Conservation (phyloP, 2,113 vertebrate genomes). For the Salvelinus namaycush region DNA sequence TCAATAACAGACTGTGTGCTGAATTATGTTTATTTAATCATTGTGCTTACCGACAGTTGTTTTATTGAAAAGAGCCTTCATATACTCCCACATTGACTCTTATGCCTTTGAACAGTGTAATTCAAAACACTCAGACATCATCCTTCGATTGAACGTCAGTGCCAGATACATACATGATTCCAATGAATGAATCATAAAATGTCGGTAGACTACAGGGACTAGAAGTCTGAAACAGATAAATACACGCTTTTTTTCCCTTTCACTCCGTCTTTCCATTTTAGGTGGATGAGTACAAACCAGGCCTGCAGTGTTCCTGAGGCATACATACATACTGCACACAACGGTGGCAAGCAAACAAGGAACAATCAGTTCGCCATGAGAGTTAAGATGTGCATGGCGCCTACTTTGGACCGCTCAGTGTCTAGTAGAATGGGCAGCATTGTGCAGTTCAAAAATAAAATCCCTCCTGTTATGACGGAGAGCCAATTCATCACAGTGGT, state of each 20-base stretch:
- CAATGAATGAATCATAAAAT: constrained; percentile 1
- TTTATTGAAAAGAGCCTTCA: neutral
- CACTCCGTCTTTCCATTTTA: neutral
- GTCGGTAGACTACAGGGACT: neutral
- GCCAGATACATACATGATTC: neutral
- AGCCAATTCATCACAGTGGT: neutral
- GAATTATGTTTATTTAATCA: constrained; percentile 8
- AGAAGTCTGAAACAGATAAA: neutral
- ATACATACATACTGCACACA: neutral
- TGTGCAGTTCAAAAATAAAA: neutral
- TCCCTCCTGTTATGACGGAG: neutral
- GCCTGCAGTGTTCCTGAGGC: neutral
- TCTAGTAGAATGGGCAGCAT: neutral
- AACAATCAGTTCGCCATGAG: neutral
- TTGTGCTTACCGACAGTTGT: neutral
- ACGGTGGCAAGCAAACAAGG: neutral
- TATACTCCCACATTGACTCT: neutral
- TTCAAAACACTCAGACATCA: neutral
- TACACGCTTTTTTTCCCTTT: neutral
- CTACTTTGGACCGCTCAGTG: neutral
- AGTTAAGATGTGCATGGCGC: neutral
- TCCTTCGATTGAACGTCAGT: neutral
- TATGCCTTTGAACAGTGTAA: neutral
- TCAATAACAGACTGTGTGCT: neutral
- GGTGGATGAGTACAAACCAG: neutral